Conservation (phyloP, 2,888 invertebrate species). For the Meta bourneti region DNA sequence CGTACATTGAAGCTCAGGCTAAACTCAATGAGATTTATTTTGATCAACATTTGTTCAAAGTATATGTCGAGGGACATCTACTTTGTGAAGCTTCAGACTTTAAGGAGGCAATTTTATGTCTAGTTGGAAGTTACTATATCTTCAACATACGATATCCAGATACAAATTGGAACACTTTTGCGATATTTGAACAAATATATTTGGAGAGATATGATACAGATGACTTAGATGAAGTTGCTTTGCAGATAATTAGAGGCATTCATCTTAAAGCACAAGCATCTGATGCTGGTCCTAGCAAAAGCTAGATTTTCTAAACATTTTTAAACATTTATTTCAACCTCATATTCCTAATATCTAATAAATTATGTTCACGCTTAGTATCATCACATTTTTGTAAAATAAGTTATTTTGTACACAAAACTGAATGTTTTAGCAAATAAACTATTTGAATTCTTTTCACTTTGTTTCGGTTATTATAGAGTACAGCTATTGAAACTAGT, state of each 20-base stretch:
- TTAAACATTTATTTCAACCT: too few relatives aligned
- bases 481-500: too few relatives aligned
- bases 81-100: conserved; percentile 58
- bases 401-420: too few relatives aligned
- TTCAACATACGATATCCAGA: conserved; percentile 67
- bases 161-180: conserved; percentile 15
- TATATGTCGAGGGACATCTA: conserved; percentile 20
- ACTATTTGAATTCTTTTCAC: too few relatives aligned
- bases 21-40: conserved; percentile 13
- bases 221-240: conserved; percentile 13
- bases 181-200: conserved; percentile 47
- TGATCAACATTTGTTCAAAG: conserved; percentile 17
- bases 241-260: conserved; percentile 38
- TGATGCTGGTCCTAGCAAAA: background rate
- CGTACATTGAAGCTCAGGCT: conserved; percentile 25
- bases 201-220: conserved; percentile 54
- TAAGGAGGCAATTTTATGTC: conserved; percentile 45
- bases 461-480: too few relatives aligned
- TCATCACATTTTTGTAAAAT: too few relatives aligned
- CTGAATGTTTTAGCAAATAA: too few relatives aligned
- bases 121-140: conserved; percentile 51
- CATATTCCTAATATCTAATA: too few relatives aligned
- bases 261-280: conserved; percentile 29
- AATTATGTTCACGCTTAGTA: too few relatives aligned
- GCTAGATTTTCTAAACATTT: too few relatives aligned